A percentile compares a stretch with the other conserved stretches of the same genome.
Evolutionary conservation across 2,113 vertebrate species (phyloP).

Genomic region (Ciconia stormi): DNA sequence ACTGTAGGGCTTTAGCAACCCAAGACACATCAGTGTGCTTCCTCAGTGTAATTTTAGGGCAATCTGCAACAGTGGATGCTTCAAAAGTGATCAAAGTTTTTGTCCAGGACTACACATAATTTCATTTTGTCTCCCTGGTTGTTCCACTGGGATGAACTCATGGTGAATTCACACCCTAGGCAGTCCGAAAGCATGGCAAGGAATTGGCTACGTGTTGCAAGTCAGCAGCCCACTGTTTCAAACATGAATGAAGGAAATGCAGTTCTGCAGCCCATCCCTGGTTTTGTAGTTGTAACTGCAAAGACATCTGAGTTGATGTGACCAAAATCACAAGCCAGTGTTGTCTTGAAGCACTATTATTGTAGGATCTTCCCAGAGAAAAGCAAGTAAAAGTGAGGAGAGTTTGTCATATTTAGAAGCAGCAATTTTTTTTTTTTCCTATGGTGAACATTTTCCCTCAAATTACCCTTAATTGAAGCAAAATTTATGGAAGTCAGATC

Average conservation of each 20-base stretch:
- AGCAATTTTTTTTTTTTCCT: background rate
- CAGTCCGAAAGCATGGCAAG: background rate
- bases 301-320: background rate
- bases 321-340: background rate
- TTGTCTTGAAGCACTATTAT: background rate
- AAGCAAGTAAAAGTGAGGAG: accelerated
- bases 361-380: background rate
- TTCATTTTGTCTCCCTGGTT: background rate
- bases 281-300: background rate
- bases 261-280: background rate
- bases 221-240: background rate
- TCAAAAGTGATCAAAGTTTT: background rate
- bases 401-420: background rate
- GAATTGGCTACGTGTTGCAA: background rate
- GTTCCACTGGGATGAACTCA: background rate
- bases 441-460: background rate
- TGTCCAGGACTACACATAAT: background rate
- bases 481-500: background rate
- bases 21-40: background rate
- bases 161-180: background rate
- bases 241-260: background rate
- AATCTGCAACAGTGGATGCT: background rate
- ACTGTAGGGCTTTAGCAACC: background rate
- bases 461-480: background rate
- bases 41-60: background rate